These are phyloP conservation scores for Ridgeia piscesae DNA, from an alignment of 1,140 invertebrate species.

Conservation along the genomic window DNA sequence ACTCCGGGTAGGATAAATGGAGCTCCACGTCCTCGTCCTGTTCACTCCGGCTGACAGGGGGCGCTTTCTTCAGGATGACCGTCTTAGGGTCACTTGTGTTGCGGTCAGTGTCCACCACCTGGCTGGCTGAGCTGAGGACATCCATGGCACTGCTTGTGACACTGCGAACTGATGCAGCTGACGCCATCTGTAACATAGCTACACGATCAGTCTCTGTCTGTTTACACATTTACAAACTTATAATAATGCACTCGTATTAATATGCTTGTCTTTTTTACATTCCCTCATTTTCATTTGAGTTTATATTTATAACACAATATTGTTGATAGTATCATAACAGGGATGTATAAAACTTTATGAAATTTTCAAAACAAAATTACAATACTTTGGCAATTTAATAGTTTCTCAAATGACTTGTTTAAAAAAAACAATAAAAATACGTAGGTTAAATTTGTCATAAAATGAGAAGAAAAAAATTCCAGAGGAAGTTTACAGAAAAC, in stretches of 20 bases:
- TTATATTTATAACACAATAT: background rate
- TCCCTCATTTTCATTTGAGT: background rate
- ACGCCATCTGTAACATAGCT: slow-evolving; percentile 37
- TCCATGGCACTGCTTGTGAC: slow-evolving; percentile 41
- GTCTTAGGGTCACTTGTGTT: background rate
- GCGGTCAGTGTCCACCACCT: slow-evolving; percentile 32
- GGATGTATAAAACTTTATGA: too few relatives aligned
- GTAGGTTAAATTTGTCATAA: too few relatives aligned
- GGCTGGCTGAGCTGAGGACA: slow-evolving; percentile 41
- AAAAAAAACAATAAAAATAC: too few relatives aligned
- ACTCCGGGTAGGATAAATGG: slow-evolving; percentile 12
- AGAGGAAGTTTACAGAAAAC: too few relatives aligned
- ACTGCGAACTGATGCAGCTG: slow-evolving; percentile 40
- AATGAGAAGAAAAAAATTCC: too few relatives aligned
- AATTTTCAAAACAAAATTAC: too few relatives aligned
- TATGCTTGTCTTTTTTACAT: background rate
- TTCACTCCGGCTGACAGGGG: background rate
- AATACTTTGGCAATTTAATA: too few relatives aligned
- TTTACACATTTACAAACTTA: background rate
- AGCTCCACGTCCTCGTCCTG: slow-evolving; percentile 15
- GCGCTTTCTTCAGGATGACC: slow-evolving; percentile 9
- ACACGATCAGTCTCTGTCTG: background rate
- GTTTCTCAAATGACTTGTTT: too few relatives aligned
- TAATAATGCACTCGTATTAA: background rate
- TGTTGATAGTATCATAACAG: background rate